Evolutionary conservation across 2,113 vertebrate genomes (phyloP), one percentile per base, ranked within the genome.

Genomic region (Rhinolophus ferrumequinum): DNA sequence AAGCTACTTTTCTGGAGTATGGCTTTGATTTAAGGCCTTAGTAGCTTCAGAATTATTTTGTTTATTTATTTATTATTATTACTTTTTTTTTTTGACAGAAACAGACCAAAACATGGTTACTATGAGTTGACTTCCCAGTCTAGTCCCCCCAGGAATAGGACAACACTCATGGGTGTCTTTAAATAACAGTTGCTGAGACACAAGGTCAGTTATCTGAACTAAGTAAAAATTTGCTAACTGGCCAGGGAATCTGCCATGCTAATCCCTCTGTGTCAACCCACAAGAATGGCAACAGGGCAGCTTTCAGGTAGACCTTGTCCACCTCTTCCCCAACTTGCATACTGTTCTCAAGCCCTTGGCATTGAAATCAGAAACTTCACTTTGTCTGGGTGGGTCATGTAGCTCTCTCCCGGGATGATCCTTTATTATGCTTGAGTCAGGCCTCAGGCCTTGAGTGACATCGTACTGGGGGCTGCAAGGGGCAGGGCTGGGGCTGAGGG

Each of bases 321-420:
- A 11, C 22, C 6, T 50, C 21, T 12, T 64, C 60, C 41, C 13
- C 30, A 24, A 52, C 56, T 16, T 70, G 22, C 41, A 44, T 50
- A 16, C 5, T 96, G 8, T 80, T 84, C 62, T 72, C 69, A 72
- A 84, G 21, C 9, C 21, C 19, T 60, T 28, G 19, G 2, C 30
- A 50, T 1, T 85, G 28, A 84, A 88, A 82, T 79, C 6, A 89
- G 38, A 90, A 64, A 85, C 18, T 22, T 88, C n/a, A 73, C 19
- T 41, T 92, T 56, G 24, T n/a, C 44, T 64, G 6, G 3, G 8
- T 62, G 67, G 62, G 5, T 47, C 79, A 18, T 6, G 3, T 35
- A 28, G 33, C 9, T 38, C 30, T 56, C 66, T 77, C 11, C 50
- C 26, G 8, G 18, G 11, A 35, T 0, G 16, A 5, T 12, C 69